A percentile compares a stretch with the other conserved stretches of the same genome.
These are phyloP conservation scores for Agrenia bidenticulata DNA, from an alignment of 2,888 invertebrate genomes.

Conservation along the genomic window DNA sequence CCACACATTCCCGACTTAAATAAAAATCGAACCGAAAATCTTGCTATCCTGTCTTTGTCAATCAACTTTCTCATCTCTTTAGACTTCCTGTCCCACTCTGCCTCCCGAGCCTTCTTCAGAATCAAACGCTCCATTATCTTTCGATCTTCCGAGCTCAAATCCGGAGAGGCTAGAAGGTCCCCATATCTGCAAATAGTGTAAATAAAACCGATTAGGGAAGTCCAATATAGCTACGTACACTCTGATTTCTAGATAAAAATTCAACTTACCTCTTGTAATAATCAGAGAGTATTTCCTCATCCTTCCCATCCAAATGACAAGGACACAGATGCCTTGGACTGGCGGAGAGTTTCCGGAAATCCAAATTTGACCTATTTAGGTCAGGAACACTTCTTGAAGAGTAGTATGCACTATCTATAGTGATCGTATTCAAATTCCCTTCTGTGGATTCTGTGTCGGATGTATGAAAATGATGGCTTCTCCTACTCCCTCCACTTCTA, in stretches of 20 bases:
- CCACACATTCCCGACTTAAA: too few species aligned
- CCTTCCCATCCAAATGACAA: constrained; percentile 43
- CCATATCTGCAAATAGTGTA: constrained; percentile 33
- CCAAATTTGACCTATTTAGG: constrained; percentile 41
- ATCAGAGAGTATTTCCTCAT: constrained; percentile 39
- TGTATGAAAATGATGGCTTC: constrained; percentile 13
- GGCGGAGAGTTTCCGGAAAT: constrained; percentile 43
- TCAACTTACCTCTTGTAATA: constrained; percentile 46
- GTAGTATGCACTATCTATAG: constrained; percentile 7
- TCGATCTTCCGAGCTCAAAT: constrained; percentile 46
- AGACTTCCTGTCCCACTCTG: constrained; percentile 50
- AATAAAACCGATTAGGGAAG: neutral
- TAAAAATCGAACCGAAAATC: constrained; percentile 41
- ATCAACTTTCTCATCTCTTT: constrained; percentile 44
- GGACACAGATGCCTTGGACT: constrained; percentile 47
- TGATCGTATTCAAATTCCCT: constrained; percentile 25
- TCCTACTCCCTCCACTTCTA: neutral
- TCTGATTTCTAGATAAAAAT: too few species aligned
- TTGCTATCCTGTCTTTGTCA: constrained; percentile 42
- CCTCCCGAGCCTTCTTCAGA: constrained; percentile 47
- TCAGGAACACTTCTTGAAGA: constrained; percentile 46
- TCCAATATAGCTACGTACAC: too few species aligned
- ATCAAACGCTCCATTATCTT: constrained; percentile 51
- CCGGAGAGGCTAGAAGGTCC: constrained; percentile 36
- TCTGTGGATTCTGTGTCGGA: constrained; percentile 47